A percentile compares a stretch with the other conserved stretches of the same genome.
Evolutionary conservation across 2,113 vertebrate genomes (phyloP).

Genomic region (Melanostigma gelatinosum): DNA sequence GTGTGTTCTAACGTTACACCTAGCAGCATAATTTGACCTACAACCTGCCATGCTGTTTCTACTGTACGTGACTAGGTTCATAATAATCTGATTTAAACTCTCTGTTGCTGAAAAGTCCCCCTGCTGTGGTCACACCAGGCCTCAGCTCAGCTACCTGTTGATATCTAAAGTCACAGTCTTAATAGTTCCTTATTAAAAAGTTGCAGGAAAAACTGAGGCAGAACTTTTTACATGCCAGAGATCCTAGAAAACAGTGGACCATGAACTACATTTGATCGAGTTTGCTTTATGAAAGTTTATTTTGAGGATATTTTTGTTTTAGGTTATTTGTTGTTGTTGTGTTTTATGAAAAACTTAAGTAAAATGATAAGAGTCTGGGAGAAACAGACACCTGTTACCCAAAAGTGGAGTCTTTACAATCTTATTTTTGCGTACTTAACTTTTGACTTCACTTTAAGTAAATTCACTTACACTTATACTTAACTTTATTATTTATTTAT

Average conservation of each 20-base stretch:
- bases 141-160: conserved; percentile 72
- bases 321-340: not conserved
- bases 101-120: not conserved
- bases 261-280: not conserved
- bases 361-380: not conserved
- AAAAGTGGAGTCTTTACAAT: not conserved
- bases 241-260: not conserved
- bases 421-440: not conserved
- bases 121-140: conserved; percentile 28
- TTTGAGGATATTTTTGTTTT: not conserved
- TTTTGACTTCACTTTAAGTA: not conserved
- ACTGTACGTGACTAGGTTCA: not conserved
- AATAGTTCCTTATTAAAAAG: conserved; percentile 9
- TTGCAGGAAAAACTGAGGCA: conserved; percentile 22
- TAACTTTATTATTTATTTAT: not conserved
- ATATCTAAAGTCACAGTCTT: conserved; percentile 34
- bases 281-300: not conserved
- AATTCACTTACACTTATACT: not conserved
- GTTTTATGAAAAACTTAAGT: not conserved
- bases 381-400: not conserved
- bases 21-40: not conserved
- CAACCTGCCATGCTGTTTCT: conserved; percentile 24
- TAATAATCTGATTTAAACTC: not conserved
- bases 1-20: conserved; percentile 31
- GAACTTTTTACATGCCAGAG: conserved; percentile 4